These are phyloP conservation scores for Camelus dromedarius DNA, from an alignment of 2,113 vertebrate species.

Conservation along the genomic window DNA sequence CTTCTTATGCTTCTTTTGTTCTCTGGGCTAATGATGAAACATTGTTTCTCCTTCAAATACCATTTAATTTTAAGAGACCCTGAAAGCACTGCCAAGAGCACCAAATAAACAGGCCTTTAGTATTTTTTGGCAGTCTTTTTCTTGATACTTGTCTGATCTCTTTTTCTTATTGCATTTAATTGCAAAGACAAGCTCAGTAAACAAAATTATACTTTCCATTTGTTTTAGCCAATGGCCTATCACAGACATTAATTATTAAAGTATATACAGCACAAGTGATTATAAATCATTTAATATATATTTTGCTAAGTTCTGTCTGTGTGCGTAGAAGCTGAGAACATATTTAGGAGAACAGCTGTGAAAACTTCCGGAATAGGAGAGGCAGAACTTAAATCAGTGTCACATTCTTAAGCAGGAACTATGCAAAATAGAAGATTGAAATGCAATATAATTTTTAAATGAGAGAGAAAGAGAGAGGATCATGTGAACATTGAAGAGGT, in stretches of 20 bases:
- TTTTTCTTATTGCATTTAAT: conserved; percentile 10
- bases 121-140: background rate
- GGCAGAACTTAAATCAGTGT: background rate
- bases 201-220: conserved; percentile 36
- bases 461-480: background rate
- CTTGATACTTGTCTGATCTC: background rate
- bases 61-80: conserved; percentile 58
- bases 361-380: background rate
- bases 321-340: background rate
- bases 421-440: background rate
- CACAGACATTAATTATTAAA: conserved; percentile 45
- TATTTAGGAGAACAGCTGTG: background rate
- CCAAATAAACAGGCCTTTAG: conserved; percentile 32
- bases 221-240: background rate
- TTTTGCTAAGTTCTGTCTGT: conserved; percentile 9
- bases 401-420: background rate
- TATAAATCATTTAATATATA: conserved; percentile 4
- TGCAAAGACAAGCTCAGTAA: conserved; percentile 47
- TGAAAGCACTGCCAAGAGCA: background rate
- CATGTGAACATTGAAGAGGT: background rate
- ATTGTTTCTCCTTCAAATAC: conserved; percentile 8
- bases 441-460: conserved; percentile 15
- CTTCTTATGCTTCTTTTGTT: background rate
- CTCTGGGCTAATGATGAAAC: background rate
- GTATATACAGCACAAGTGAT: background rate